Base-by-base conservation (phyloP, 2,113 vertebrate genomes). In the Phasianus colchicus region DNA sequence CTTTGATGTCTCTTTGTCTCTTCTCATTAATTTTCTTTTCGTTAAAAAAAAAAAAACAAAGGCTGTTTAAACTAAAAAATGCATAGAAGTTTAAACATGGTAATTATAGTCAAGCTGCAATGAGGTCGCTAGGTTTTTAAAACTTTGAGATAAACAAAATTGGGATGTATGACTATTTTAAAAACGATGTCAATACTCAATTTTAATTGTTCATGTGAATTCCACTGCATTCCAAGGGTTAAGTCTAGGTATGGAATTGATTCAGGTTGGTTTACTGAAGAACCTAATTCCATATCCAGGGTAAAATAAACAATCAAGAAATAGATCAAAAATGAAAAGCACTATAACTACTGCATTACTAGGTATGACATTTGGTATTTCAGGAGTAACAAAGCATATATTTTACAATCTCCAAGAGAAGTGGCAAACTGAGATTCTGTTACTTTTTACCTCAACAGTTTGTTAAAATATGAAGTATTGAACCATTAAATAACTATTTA, bases 1-100 rank as follows among this genome's bases (percentile, higher is more conserved):
- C 98, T 99, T 99, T 99, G 98, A 99, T 99, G 98, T 99, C 98
- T 98, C 97, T 98, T 98, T 98, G 96, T 97, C 98, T 98, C 98
- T 98, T 99, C 99, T 99, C 98, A 99, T 99, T 99, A 99, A 98
- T 97, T 98, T 97, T 98, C 96, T 98, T 98, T 97, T 97, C 88
- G 97, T 96, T 95, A 96, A 97, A 98, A 98, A 92, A 95, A 55
- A 92, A 75, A 92, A 97, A 96, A 83, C 95, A 98, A 98, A 97
- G 97, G 93, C 96, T 97, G 98, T 98, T 98, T 96, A 97, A 98
- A 98, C 92, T 95, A 86, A 85, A 96, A 96, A 97, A 96, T 73
- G 87, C 95, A 93, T 80, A 97, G 95, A 97, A 98, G 96, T 98
- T 98, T 98, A 98, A 98, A 98, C 96, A 98, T 94, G 93, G 96